Percentiles rank a stretch among this genome's conserved stretches.
These are phyloP conservation scores for Gryllus bimaculatus DNA, from an alignment of 1,140 invertebrate species.

Conservation along the genomic window DNA sequence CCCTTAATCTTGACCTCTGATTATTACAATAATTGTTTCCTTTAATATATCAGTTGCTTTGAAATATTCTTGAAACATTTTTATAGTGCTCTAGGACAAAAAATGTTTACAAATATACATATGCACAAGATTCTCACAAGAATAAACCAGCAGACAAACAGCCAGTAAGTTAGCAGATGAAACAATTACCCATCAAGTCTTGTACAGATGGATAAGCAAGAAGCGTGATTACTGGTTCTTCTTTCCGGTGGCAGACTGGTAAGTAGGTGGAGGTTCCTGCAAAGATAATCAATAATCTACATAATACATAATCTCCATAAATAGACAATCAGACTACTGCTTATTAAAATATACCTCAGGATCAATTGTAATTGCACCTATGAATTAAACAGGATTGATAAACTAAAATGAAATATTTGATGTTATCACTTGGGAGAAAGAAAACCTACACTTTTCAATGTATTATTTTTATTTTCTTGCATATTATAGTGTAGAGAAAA, in stretches of 20 bases:
- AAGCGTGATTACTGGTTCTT: slow-evolving; percentile 35
- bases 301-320: slow-evolving; percentile 15
- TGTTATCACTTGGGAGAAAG: not conserved
- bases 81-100: not conserved
- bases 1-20: not conserved
- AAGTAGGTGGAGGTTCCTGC: slow-evolving; percentile 66
- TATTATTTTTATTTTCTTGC: too few species aligned
- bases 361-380: not conserved
- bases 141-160: not conserved
- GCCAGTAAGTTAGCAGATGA: not conserved
- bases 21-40: not conserved
- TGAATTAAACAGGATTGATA: slow-evolving; percentile 13
- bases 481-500: too few species aligned
- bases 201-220: not conserved
- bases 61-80: not conserved
- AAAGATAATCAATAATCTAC: slow-evolving; percentile 27
- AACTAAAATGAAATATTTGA: slow-evolving; percentile 14
- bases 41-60: not conserved
- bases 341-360: not conserved
- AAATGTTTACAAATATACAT: not conserved
- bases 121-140: not conserved
- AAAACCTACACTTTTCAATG: too few species aligned
- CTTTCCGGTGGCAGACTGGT: slow-evolving; percentile 50
- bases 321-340: not conserved
- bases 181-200: not conserved